Percentiles rank a stretch among this genome's conserved stretches.
phyloP scores from a whole-genome alignment of 2,888 invertebrate species.

The Nomada lathburiana region DNA sequence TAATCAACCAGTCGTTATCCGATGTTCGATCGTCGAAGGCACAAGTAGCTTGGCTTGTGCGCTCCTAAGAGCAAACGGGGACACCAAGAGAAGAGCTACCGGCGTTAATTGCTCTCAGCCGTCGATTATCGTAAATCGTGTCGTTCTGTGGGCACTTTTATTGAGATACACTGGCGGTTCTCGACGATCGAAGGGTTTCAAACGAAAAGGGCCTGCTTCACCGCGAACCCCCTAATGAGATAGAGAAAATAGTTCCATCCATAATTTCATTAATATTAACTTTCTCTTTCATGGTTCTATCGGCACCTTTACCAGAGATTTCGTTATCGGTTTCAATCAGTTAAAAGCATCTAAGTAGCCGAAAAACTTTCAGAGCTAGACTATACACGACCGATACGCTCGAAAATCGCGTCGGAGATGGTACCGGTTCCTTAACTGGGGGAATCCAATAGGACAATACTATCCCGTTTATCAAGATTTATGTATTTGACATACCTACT shows the following conservation, averaged over 20 bases:
- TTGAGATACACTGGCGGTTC: conserved; percentile 27
- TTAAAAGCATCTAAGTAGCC: no score
- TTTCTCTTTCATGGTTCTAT: background rate
- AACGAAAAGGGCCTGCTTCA: background rate
- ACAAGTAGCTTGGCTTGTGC: conserved; percentile 28
- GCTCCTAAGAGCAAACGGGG: conserved; percentile 44
- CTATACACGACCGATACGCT: background rate
- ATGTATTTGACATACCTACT: conserved; percentile 15
- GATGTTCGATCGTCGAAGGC: conserved; percentile 48
- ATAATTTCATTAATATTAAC: no score
- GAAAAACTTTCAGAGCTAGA: background rate
- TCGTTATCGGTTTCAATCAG: background rate
- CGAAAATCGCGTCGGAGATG: conserved; percentile 10
- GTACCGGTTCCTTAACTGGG: conserved; percentile 54
- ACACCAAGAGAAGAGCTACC: conserved; percentile 36
- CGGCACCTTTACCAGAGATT: no score
- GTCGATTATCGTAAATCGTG: conserved; percentile 56
- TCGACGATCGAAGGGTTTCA: background rate
- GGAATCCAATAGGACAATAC: conserved; percentile 36
- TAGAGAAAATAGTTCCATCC: conserved; percentile 10
- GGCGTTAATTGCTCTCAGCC: conserved; percentile 46
- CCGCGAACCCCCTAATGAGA: conserved; percentile 13
- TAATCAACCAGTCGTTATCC: conserved; percentile 69
- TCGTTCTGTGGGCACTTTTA: conserved; percentile 15
- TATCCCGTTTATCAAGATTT: conserved; percentile 49